Base-by-base conservation (phyloP, 2,113 vertebrate genomes). In the Brachypodius melanocephalos region DNA sequence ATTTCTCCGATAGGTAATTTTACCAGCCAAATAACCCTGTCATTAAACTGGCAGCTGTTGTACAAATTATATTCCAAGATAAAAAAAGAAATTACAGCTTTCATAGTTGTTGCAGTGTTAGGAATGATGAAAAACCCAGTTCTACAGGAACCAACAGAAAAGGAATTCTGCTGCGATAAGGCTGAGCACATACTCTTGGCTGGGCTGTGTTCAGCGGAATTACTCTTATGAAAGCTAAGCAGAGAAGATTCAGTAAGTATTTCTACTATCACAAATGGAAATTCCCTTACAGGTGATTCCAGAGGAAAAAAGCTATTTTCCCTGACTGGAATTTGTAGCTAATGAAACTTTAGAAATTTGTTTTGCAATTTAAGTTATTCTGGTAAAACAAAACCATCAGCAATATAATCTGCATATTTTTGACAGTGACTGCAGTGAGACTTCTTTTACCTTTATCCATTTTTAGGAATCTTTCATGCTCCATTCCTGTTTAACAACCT, bases 1-100 rank as follows among this genome's bases (percentile, higher is more conserved):
- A 97, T 97, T 96, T 85, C 91, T 98, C 79, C 43, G 5, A 96
- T 91, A 95, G 94, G 95, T 96, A 96, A 97, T 97, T 97, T 93
- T 95, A 97, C 94, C 97, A 96, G 88, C 96, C 95, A 89, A 97
- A 97, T 85, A 96, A 95, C 90, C 76, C 91, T 97, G 95, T 95
- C 97, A 97, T 95, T 97, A 96, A 95, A 94, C 90, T 71, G 96
- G 94, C 76, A 68, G 94, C 96, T 96, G 89, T 96, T 97, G 94
- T 90, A 97, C 94, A 97, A 96, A 98, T 97, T 94, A 91, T 78
- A 94, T 90, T 88, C 77, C 83, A 88, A 84, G 92, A 96, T 88
- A 63, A 85, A 86, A 89, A 82, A 69, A 61, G 59, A 92, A 89
- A 88, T 88, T 63, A 86, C 52, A 88, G 73, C 77, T 91, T 94